A percentile compares a stretch with the other conserved stretches of the same genome.
These are phyloP conservation scores for Cyclophora punctaria DNA, from an alignment of 2,888 invertebrate genomes.

Conservation along the genomic window DNA sequence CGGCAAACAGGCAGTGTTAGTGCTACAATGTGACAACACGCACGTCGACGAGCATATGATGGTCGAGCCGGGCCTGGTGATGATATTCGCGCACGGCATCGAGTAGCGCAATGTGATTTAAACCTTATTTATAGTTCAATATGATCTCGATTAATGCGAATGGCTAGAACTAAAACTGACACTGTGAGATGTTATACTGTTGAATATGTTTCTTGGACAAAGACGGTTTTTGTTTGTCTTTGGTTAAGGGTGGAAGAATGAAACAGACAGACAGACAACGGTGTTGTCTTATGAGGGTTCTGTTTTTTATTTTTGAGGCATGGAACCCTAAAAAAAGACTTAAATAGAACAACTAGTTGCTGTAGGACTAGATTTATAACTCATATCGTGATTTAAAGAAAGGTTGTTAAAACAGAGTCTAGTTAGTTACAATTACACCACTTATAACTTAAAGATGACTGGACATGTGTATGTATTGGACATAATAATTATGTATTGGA, in stretches of 20 bases:
- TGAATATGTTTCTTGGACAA: background rate
- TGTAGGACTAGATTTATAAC: no score
- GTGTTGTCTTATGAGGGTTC: background rate
- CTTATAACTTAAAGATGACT: no score
- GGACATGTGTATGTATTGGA: no score
- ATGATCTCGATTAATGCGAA: background rate
- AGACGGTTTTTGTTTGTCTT: background rate
- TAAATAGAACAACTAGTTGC: no score
- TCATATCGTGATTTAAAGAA: no score
- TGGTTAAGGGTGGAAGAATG: no score
- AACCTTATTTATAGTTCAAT: background rate
- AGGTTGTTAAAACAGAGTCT: no score
- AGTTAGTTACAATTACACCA: no score
- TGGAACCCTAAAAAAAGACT: no score
- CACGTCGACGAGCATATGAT: conserved; percentile 98
- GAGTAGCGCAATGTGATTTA: conserved; percentile 64
- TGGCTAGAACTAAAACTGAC: background rate
- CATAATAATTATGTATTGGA: no score
- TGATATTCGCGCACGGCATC: conserved; percentile 99
- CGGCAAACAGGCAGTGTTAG: conserved; percentile 96
- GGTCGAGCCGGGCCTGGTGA: conserved; percentile 95
- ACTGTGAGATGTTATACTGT: background rate
- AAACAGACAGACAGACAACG: background rate
- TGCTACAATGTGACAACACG: conserved; percentile 94
- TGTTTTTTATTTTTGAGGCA: no score